Evolutionary conservation across 1,140 invertebrate species (phyloP), one percentile per base, ranked within the genome.

Genomic region (Nilaparvata lugens): DNA sequence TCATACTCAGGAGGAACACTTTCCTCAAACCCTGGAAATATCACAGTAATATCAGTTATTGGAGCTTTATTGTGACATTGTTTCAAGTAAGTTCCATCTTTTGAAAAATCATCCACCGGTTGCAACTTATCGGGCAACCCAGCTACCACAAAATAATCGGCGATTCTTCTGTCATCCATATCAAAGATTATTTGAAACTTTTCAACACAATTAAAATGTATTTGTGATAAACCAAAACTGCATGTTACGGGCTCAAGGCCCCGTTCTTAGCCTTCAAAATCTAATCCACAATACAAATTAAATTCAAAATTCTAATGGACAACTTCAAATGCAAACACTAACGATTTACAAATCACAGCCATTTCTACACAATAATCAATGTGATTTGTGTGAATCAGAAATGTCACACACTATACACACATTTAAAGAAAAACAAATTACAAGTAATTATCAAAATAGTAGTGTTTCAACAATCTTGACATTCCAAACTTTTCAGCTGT

Each of bases 131-230:
- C 87, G 9, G 91, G 88, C 69, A 98, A 78, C 16, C 96, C 96
- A 71, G 95, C 95, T 40, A 99, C 88, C 60, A 99, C 94, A 82
- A 99, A 98, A 77, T 98, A 98, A 77, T 99, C 89, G 18, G 87
- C 88, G 53, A 92, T 85, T 73, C 86, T 79, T 69, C 86, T 78
- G 68, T 91, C 89, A 69, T 91, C 89, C 88, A 91, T 91, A 64
- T 62, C 14, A 2, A 19, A 4, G 21, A 16, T 48, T 19, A 48
- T 14, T 48, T 6, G 2, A 18, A n/a, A n/a, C n/a, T n/a, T 11
- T 23, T 19, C 14, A 4, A 48, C 45, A 23, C 21, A 48, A 9
- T 48, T 19, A 16, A 2, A 18, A 48, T 14, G 9, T 16, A 14
- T 11, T 48, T 2, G 19, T 4, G 9, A 23, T 48, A 18, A 48